Evolutionary conservation across 2,797 vertebrate genomes (phyloP), one percentile per base, ranked within the genome.

Genomic region (Gymnothorax reevesii): DNA sequence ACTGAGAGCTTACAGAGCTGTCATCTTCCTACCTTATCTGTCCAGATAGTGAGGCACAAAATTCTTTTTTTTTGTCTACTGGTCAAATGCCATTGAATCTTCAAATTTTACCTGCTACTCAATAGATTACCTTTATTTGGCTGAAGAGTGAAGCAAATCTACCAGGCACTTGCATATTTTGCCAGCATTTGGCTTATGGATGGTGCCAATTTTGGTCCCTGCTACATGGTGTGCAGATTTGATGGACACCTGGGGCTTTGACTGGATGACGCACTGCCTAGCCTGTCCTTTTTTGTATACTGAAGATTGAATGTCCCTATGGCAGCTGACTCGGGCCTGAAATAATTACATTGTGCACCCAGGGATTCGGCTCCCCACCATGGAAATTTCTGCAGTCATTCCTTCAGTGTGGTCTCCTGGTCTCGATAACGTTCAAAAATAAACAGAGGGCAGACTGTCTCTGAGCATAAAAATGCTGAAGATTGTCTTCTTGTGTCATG

Each of bases 1-100:
- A 84, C n/a, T 55, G 85, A 80, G 79, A 80, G 59, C 9, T 22
- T 64, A 27, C 54, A 57, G 84, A 33, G 84, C 33, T 42, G 42
- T 49, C 52, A 54, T 83, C 25, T 57, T 57, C 25, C 59, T 17
- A 33, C 10, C 25, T 33, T 4, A 59, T 22, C 55, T 33, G 55
- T 8, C 8, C n/a, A 22, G 17, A 55, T 0, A 52, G 52, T 54
- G 55, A 55, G 33, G 33, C 33, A 42, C 33, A 42, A 42, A 42
- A 42, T 42, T 42, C 33, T 1, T 42, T 42, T 42, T 42, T 42
- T 42, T 42, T 42, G 33, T 42, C 33, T 42, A 42, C 33, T 42
- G 33, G 33, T 2, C 33, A 42, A 42, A 42, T 42, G 33, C 33
- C 33, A 42, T 42, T 42, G 33, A 42, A 42, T 42, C 33, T 42